Evolutionary conservation across 2,888 invertebrate genomes (phyloP), one percentile per base, ranked within the genome.

Genomic region (Orchestes rusci): DNA sequence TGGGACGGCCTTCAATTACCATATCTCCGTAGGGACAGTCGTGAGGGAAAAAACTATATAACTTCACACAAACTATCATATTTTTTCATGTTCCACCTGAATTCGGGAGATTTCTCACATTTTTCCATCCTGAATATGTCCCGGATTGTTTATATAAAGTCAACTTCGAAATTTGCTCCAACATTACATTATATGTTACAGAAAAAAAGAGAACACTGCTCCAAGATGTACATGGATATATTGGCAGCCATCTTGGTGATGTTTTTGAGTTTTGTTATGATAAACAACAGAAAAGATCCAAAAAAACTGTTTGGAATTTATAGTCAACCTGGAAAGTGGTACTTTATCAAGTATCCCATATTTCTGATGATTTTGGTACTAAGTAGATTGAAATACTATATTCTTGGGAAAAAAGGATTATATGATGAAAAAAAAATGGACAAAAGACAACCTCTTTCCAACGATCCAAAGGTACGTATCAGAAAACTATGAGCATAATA

Each of bases 251-350:
- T 18, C 3, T 18, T 51, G 3, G 48, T 51, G 16, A 29, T 48
- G 3, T 51, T 51, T 28, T 27, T 51, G 10, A 27, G 27, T 2
- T 45, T 39, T 19, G 37, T 45, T 3, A 16, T 39, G 2, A 43
- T 51, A 4, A 17, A 38, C 8, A 56, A 61, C 32, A 58, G 56
- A 43, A 68, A 68, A 50, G 67, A 73, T 17, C 67, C 70, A 0
- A 65, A 71, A 33, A 74, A 76, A 4, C 73, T 79, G 38, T 70
- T 75, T 30, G 78, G 76, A 1, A 65, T 81, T 1, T 82, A 82
- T 58, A 66, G 70, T 1, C 73, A 73, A 46, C 74, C 74, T 0
- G 80, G 80, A 16, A 77, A 75, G 64, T 81, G 77, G 75, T 82
- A 75, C 61, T 72, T 71, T 48, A 38, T 80, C 19, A 82, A 83